These are phyloP conservation scores for Cyclura pinguis DNA, from an alignment of 2,797 vertebrate species.

Conservation along the genomic window DNA sequence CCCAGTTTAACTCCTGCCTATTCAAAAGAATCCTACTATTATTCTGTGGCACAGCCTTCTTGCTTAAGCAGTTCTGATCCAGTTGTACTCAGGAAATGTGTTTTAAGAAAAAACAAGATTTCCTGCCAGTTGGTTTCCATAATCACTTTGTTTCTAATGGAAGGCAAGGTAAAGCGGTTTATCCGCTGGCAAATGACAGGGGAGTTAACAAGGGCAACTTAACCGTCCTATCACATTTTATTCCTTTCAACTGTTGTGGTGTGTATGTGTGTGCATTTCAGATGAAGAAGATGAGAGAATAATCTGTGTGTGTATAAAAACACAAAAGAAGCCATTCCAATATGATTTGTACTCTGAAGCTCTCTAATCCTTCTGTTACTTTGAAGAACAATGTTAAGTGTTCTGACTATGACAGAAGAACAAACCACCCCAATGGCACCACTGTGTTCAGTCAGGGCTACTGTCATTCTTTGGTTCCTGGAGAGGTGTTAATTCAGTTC, in stretches of 20 bases:
- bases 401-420: background rate
- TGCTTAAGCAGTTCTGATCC: background rate
- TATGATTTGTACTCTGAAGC: background rate
- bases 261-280: background rate
- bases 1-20: background rate
- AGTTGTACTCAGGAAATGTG: background rate
- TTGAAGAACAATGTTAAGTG: background rate
- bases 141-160: background rate
- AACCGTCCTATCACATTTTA: background rate
- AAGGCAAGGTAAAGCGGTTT: background rate
- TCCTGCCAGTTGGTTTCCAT: background rate
- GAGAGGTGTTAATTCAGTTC: background rate
- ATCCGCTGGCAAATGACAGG: background rate
- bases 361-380: background rate
- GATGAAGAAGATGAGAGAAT: background rate
- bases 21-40: background rate
- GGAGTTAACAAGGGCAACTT: background rate
- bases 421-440: background rate
- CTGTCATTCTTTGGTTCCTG: background rate
- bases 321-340: background rate
- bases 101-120: constrained; percentile 18
- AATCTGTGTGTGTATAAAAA: background rate
- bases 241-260: background rate
- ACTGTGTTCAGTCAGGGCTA: background rate
- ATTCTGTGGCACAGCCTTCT: background rate